A percentile compares a stretch with the other conserved stretches of the same genome.
Evolutionary conservation across 2,113 vertebrate genomes (phyloP).

Genomic region (Genyomyrus donnyi): DNA sequence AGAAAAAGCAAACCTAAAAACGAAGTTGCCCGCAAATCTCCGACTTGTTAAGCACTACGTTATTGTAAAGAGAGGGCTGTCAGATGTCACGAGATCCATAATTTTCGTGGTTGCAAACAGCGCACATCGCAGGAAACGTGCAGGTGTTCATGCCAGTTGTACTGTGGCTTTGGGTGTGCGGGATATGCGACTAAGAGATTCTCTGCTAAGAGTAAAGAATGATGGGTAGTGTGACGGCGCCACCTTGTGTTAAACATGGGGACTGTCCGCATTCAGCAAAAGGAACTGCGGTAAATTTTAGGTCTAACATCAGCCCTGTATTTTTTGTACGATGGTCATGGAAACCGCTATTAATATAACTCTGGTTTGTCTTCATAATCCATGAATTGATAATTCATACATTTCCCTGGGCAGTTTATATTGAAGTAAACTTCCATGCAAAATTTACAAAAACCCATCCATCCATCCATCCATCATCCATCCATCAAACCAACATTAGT

Average conservation of each 20-base stretch:
- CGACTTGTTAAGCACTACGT: not conserved
- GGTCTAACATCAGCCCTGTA: not conserved
- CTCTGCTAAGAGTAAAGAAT: not conserved
- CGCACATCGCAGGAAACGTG: not conserved
- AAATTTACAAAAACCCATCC: not conserved
- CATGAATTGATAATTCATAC: not conserved
- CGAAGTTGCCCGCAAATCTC: not conserved
- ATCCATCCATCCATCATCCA: not conserved
- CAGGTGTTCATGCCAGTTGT: conserved; percentile 3
- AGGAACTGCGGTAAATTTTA: not conserved
- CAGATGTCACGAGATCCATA: not conserved
- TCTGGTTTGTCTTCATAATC: not conserved
- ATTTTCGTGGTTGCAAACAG: not conserved
- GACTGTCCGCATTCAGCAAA: not conserved
- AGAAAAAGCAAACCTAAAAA: not conserved
- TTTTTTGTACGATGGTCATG: not conserved
- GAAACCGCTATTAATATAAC: not conserved
- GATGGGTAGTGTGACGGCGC: not conserved
- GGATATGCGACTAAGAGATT: not conserved
- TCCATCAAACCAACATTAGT: not conserved
- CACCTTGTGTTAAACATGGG: conserved; percentile 1
- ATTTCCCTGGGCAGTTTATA: not conserved
- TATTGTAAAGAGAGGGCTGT: not conserved
- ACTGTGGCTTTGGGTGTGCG: conserved; percentile 7
- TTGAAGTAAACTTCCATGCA: not conserved